Evolutionary conservation across 2,113 vertebrate species (phyloP).

Genomic region (Arenaria interpres): DNA sequence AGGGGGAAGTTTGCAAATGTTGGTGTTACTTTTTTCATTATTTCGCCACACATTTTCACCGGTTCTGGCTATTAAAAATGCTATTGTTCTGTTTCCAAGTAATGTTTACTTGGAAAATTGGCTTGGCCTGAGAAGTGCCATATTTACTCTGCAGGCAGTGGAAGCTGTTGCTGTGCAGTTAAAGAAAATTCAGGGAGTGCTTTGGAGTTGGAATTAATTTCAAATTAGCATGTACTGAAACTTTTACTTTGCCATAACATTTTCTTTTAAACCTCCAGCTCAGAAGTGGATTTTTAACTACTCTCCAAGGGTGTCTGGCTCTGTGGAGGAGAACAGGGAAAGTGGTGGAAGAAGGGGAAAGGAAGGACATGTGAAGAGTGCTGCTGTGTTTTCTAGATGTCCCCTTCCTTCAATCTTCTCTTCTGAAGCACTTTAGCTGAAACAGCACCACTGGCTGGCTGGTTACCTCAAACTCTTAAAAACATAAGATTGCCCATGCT

Average conservation of each 20-base stretch:
- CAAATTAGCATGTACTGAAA: neutral
- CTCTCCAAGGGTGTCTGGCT: neutral
- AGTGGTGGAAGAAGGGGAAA: neutral
- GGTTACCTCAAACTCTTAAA: neutral
- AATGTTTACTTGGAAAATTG: conserved; percentile 17
- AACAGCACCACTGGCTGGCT: neutral
- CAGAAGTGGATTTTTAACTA: neutral
- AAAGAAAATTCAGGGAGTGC: neutral
- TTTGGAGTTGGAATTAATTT: neutral
- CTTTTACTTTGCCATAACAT: neutral
- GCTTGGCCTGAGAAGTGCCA: conserved; percentile 2
- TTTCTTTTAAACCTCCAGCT: neutral
- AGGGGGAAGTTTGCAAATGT: neutral
- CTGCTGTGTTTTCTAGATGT: neutral
- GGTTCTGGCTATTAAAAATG: neutral
- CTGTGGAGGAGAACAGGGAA: neutral
- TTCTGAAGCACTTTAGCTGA: neutral
- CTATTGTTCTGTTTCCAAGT: neutral
- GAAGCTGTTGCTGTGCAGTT: neutral
- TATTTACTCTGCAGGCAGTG: conserved; percentile 22
- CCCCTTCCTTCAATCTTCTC: neutral
- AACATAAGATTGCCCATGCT: neutral
- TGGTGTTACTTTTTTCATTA: neutral
- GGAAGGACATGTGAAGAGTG: neutral
- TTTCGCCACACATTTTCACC: neutral